Conservation (phyloP, 1,140 invertebrate species). For the Drosophila jambulina region DNA sequence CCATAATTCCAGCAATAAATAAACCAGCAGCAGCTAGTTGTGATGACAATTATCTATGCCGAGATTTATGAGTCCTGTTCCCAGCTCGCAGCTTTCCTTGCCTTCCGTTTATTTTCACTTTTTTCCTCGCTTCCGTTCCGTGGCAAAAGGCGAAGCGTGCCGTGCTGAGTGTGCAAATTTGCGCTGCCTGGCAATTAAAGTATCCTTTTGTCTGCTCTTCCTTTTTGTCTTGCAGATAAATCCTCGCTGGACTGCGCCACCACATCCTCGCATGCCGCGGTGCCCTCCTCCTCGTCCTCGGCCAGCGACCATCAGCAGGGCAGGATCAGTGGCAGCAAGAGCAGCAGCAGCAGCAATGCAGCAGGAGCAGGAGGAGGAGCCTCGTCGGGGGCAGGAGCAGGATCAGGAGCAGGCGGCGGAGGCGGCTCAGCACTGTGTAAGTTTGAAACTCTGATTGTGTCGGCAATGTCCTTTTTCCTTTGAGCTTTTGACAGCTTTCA, state of each 20-base stretch:
- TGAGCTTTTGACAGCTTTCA: slow-evolving; percentile 77
- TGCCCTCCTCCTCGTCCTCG: slow-evolving; percentile 58
- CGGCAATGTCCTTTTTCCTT: slow-evolving; percentile 20
- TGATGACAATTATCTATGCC: slow-evolving; percentile 79
- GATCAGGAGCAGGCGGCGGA: slow-evolving; percentile 21
- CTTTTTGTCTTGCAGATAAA: slow-evolving; percentile 70
- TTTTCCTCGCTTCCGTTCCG: slow-evolving; percentile 18
- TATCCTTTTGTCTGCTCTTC: slow-evolving; percentile 44
- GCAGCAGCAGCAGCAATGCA: slow-evolving; percentile 44
- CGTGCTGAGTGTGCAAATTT: slow-evolving; percentile 79
- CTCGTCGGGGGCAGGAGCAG: slow-evolving; percentile 22
- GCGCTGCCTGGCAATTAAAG: slow-evolving; percentile 72
- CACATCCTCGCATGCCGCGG: slow-evolving; percentile 66
- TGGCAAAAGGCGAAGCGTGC: slow-evolving; percentile 62
- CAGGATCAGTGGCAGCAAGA: slow-evolving; percentile 68
- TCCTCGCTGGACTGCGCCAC: slow-evolving; percentile 76
- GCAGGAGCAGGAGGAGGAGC: slow-evolving; percentile 6
- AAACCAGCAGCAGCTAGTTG: slow-evolving; percentile 63
- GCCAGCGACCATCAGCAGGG: slow-evolving; percentile 58
- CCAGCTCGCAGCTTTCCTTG: not conserved
- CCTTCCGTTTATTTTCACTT: slow-evolving; percentile 22
- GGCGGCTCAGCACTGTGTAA: slow-evolving; percentile 72
- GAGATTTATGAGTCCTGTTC: slow-evolving; percentile 71
- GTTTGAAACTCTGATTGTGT: slow-evolving; percentile 41
- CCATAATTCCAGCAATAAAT: slow-evolving; percentile 79